Percentiles rank a stretch among this genome's conserved stretches.
Conservation (phyloP, 1,140 invertebrate genomes). For the Philotrypesis tridentata region DNA sequence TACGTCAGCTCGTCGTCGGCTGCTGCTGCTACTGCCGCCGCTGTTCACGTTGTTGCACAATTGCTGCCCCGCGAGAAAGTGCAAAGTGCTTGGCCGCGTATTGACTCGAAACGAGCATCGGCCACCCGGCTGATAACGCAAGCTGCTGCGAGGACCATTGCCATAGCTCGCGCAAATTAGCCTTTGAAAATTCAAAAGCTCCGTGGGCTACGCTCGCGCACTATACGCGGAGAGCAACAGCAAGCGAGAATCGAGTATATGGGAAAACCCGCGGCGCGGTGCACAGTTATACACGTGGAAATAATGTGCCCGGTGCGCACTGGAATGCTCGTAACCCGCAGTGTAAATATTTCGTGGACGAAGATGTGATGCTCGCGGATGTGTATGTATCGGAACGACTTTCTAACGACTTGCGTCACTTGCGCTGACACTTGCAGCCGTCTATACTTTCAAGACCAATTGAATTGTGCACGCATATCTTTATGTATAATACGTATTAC, state of each 20-base stretch:
- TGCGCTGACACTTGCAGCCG: not conserved
- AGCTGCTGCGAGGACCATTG: too few species aligned
- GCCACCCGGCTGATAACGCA: not conserved
- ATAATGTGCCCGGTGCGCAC: too few species aligned
- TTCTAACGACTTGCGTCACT: conserved; percentile 37
- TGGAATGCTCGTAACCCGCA: too few species aligned
- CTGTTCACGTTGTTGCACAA: conserved; percentile 5
- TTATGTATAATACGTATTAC: too few species aligned
- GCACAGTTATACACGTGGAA: too few species aligned
- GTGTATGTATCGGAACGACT: not conserved
- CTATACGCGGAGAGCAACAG: too few species aligned
- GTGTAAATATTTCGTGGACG: not conserved
- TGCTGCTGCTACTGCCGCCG: too few species aligned
- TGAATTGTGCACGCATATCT: not conserved
- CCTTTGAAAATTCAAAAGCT: too few species aligned
- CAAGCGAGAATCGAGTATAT: too few species aligned
- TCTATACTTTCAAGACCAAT: conserved; percentile 30
- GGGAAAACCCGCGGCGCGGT: too few species aligned
- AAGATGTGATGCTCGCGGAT: not conserved
- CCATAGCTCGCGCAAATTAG: too few species aligned
- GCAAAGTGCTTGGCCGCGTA: not conserved
- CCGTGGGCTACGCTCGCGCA: too few species aligned
- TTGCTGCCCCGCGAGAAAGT: not conserved
- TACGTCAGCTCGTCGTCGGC: not conserved
- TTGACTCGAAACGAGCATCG: not conserved